Evolutionary conservation across 2,797 vertebrate species (phyloP).

Genomic region (Poeciliopsis turneri): DNA sequence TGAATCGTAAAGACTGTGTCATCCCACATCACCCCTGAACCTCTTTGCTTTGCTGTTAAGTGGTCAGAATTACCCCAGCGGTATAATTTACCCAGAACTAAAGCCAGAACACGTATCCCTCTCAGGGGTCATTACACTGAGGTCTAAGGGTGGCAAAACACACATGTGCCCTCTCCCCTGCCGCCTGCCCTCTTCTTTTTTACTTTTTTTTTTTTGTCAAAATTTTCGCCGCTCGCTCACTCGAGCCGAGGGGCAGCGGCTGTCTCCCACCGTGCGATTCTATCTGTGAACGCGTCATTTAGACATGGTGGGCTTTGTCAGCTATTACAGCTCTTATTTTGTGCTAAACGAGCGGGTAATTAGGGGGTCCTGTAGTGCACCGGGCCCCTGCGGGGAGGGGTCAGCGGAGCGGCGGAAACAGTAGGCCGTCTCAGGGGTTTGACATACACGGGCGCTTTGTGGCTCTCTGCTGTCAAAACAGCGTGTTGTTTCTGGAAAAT

Average conservation of each 20-base stretch:
- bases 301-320: slow-evolving; percentile 71
- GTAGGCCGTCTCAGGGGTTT: slow-evolving; percentile 56
- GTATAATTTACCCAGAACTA: slow-evolving; percentile 65
- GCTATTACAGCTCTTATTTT: slow-evolving; percentile 79
- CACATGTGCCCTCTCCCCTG: slow-evolving; percentile 71
- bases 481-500: slow-evolving; percentile 39
- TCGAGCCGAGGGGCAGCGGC: slow-evolving; percentile 49
- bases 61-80: slow-evolving; percentile 65
- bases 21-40: slow-evolving; percentile 65
- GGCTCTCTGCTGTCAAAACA: slow-evolving; percentile 37
- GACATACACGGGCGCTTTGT: slow-evolving; percentile 62
- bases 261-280: slow-evolving; percentile 66
- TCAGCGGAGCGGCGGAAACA: slow-evolving; percentile 51
- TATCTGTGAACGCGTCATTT: slow-evolving; percentile 79
- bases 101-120: slow-evolving; percentile 71
- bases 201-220: background rate
- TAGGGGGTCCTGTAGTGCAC: slow-evolving; percentile 75
- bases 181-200: slow-evolving; percentile 24
- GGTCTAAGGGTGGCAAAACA: slow-evolving; percentile 77
- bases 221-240: slow-evolving; percentile 27
- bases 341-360: slow-evolving; percentile 81
- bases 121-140: slow-evolving; percentile 73
- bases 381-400: slow-evolving; percentile 49
- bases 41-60: slow-evolving; percentile 70
- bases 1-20: slow-evolving; percentile 66